phyloP scores from a whole-genome alignment of 2,113 vertebrate species.

The Callithrix jacchus region DNA sequence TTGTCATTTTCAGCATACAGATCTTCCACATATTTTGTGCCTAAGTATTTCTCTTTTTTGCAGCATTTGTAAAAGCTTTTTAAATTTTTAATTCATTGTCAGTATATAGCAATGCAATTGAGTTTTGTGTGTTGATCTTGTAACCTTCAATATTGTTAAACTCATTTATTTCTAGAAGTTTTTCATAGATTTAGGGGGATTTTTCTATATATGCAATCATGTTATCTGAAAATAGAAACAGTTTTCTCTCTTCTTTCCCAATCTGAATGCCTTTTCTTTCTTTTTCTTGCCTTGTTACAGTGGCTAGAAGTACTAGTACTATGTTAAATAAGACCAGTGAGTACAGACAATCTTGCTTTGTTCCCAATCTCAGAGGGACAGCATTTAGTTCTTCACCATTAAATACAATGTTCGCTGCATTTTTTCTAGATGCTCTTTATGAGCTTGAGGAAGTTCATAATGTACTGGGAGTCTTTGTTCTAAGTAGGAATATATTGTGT shows the following conservation, averaged over 20 bases:
- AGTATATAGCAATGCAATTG: neutral
- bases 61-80: neutral
- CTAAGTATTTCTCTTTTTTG: neutral
- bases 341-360: neutral
- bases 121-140: neutral
- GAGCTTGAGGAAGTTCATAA: neutral
- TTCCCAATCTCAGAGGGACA: neutral
- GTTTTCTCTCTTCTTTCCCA: neutral
- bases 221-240: neutral
- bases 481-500: slow-evolving; percentile 1
- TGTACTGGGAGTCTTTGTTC: neutral
- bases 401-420: neutral
- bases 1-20: neutral
- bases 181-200: neutral
- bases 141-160: neutral
- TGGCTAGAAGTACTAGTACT: neutral
- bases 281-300: slow-evolving; percentile 7
- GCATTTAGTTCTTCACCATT: neutral
- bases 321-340: neutral
- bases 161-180: neutral
- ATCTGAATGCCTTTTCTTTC: neutral
- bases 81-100: neutral
- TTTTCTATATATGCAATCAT: neutral
- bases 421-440: neutral
- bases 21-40: neutral